Evolutionary conservation across 2,797 vertebrate species (phyloP), one percentile per base, ranked within the genome.

Genomic region (Lates japonicus): DNA sequence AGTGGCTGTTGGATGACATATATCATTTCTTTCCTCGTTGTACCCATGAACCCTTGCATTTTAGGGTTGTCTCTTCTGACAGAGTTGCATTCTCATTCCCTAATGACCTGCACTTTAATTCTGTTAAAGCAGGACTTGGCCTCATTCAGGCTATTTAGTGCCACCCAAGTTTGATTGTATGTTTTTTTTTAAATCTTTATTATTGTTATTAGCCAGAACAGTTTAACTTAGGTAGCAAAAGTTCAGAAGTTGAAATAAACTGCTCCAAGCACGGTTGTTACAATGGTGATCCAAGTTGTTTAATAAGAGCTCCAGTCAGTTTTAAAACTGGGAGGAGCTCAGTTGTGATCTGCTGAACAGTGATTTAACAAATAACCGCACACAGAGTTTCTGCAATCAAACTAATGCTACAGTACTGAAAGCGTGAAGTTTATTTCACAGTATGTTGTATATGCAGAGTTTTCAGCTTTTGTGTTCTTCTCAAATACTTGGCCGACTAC

Each of bases 381-480:
- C 8, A 8, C n/a, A 25, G 29, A 5, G 41, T 72, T 49, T 41
- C 29, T 60, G 19, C 7, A 2, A 0, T 44, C 8, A 42, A 41
- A 37, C 33, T 67, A 12, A 25, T 1, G 3, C 22, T 41, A 3
- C 25, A 54, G n/a, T 31, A n/a, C 0, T 41, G n/a, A 62, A 12
- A 6, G 2, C 29, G 70, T 37, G n/a, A 64, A 5, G 41, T 51
- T 48, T 41, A 17, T 10, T 7, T 39, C 19, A 7, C 22, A 5
- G 52, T n/a, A 0, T 29, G 25, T 29, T 29, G 25, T 22, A 6
- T 16, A 7, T 35, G 42, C 49, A 9, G 20, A n/a, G 12, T 44
- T 59, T 77, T 46, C 22, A 42, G n/a, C 5, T 17, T 68, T 42
- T 13, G 7, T 64, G 52, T 70, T 72, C 33, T 17, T 48, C 19